phyloP scores from a whole-genome alignment of 2,113 vertebrate genomes.

The Gobius niger region DNA sequence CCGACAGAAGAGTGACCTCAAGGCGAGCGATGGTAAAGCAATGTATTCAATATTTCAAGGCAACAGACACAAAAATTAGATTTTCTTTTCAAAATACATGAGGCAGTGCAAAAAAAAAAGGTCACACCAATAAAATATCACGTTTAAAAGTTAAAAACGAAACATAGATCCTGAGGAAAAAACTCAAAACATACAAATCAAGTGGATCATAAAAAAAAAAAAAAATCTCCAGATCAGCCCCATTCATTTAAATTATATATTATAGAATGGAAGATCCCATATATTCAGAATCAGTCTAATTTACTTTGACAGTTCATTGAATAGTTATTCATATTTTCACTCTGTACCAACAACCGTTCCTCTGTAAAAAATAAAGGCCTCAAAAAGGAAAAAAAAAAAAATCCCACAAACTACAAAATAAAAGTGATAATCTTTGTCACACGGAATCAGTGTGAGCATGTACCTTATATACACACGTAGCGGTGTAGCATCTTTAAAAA shows the following conservation, averaged over 20 bases:
- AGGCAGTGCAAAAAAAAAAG: constrained; percentile 73
- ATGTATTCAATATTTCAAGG: constrained; percentile 76
- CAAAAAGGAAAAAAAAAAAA: constrained; percentile 24
- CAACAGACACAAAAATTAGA: constrained; percentile 59
- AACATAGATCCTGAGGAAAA: constrained; percentile 74
- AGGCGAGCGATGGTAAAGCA: constrained; percentile 68
- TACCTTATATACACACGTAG: constrained; percentile 75
- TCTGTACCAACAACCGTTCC: constrained; percentile 46
- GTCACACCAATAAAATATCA: constrained; percentile 74
- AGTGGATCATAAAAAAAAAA: constrained; percentile 26
- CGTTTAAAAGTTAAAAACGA: constrained; percentile 58
- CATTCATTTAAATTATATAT: constrained; percentile 71
- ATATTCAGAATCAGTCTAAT: constrained; percentile 51
- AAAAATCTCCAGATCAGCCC: constrained; percentile 63
- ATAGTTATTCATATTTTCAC: constrained; percentile 20
- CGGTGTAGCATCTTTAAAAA: constrained; percentile 36
- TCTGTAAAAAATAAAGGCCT: constrained; percentile 63
- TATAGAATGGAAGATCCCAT: constrained; percentile 56
- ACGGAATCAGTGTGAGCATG: constrained; percentile 48
- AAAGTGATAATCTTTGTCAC: constrained; percentile 43
- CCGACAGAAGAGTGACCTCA: constrained; percentile 48
- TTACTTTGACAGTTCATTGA: constrained; percentile 46
- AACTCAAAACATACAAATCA: constrained; percentile 58
- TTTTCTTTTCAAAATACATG: constrained; percentile 55
- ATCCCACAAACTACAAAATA: constrained; percentile 23